Conservation (phyloP, 2,113 vertebrate species). For the Prunella himalayana region DNA sequence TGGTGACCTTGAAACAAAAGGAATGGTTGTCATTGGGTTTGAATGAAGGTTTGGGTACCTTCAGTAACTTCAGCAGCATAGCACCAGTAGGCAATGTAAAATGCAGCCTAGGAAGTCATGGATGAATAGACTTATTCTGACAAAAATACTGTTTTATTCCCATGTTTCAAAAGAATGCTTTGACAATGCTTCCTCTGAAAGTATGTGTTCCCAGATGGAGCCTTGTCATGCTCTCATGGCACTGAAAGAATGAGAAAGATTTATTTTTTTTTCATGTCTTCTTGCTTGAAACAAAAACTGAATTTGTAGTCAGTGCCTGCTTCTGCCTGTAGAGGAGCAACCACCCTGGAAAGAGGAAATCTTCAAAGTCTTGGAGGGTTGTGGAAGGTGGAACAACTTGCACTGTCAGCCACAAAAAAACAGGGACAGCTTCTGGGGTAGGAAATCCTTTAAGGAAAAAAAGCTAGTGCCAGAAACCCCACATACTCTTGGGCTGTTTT, state of each 20-base stretch:
- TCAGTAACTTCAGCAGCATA: neutral
- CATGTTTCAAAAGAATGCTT: neutral
- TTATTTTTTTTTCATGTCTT: neutral
- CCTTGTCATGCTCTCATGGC: neutral
- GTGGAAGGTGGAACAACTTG: neutral
- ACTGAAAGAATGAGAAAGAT: neutral
- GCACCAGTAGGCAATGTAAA: neutral
- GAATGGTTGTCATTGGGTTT: neutral
- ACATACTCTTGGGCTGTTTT: neutral
- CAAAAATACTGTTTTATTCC: neutral
- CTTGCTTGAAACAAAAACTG: neutral
- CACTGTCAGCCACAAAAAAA: neutral
- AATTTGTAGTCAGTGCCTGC: neutral
- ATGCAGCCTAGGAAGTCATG: neutral
- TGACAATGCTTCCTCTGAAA: neutral
- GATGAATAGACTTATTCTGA: neutral
- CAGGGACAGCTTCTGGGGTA: neutral
- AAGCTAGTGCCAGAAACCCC: neutral
- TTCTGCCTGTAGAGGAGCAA: neutral
- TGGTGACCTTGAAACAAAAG: neutral
- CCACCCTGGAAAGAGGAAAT: neutral
- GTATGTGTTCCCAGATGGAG: neutral
- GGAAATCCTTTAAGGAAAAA: neutral
- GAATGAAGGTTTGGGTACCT: neutral
- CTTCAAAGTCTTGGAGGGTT: neutral